These are phyloP conservation scores for Tadarida brasiliensis DNA, from an alignment of 2,797 vertebrate genomes.

Conservation along the genomic window DNA sequence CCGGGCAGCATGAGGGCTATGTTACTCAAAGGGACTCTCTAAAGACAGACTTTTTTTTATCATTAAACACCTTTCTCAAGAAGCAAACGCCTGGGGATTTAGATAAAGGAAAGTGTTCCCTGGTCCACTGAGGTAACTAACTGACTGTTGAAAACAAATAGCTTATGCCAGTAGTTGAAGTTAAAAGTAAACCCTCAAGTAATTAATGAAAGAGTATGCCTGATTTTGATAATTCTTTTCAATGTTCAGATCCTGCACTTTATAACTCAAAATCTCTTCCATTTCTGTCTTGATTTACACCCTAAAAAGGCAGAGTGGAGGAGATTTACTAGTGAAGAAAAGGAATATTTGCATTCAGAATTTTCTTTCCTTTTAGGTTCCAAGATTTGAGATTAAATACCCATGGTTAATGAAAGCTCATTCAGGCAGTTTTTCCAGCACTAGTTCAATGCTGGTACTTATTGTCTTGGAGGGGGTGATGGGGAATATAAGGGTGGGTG, in stretches of 20 bases:
- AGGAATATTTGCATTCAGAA: slow-evolving; percentile 60
- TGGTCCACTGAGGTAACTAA: slow-evolving; percentile 33
- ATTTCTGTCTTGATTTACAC: slow-evolving; percentile 62
- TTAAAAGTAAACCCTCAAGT: slow-evolving; percentile 29
- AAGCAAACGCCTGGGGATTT: slow-evolving; percentile 48
- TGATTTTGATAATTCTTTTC: slow-evolving; percentile 71
- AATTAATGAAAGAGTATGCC: slow-evolving; percentile 62
- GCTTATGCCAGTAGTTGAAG: slow-evolving; percentile 53
- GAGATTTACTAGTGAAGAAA: slow-evolving; percentile 64
- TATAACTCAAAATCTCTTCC: slow-evolving; percentile 54
- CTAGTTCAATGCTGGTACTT: not conserved
- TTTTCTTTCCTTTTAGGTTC: slow-evolving; percentile 50
- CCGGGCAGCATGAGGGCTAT: not conserved
- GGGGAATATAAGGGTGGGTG: not conserved
- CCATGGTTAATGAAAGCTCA: slow-evolving; percentile 63
- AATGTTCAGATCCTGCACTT: slow-evolving; percentile 40
- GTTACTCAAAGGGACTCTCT: not conserved
- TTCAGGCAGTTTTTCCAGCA: slow-evolving; percentile 25
- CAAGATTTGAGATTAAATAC: slow-evolving; percentile 65
- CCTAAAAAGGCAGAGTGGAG: slow-evolving; percentile 30
- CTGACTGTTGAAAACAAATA: slow-evolving; percentile 57
- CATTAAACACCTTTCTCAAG: slow-evolving; percentile 61
- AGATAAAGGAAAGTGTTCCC: slow-evolving; percentile 40
- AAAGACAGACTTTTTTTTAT: slow-evolving; percentile 59
- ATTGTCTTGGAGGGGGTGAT: not conserved